Percentiles rank a stretch among this genome's conserved stretches.
Evolutionary conservation across 2,888 invertebrate genomes (phyloP).

Genomic region (Cataglyphis cursor): DNA sequence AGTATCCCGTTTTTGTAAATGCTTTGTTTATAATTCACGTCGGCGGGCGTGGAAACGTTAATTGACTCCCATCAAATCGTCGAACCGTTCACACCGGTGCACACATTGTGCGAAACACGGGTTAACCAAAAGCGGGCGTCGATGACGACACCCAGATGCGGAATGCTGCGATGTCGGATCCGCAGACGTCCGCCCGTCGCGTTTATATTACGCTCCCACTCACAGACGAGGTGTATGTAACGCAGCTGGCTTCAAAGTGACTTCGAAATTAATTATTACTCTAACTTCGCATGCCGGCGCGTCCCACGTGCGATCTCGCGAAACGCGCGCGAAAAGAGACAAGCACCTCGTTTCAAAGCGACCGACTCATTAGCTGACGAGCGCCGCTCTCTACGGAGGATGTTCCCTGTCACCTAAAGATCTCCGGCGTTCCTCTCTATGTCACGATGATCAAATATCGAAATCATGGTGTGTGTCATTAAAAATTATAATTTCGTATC

Average conservation of each 20-base stretch:
- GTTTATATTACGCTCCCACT: conserved; percentile 68
- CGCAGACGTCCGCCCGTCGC: conserved; percentile 59
- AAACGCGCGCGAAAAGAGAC: conserved; percentile 70
- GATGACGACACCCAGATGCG: conserved; percentile 41
- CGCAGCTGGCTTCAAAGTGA: conserved; percentile 82
- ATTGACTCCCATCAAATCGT: conserved; percentile 48
- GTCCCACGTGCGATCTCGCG: conserved; percentile 71
- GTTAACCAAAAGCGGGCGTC: conserved; percentile 45
- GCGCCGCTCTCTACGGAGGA: conserved; percentile 63
- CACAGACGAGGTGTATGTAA: conserved; percentile 68
- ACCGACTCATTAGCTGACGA: conserved; percentile 78
- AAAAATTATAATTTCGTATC: not conserved
- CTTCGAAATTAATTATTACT: conserved; percentile 83
- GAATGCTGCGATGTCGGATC: conserved; percentile 23
- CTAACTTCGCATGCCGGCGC: conserved; percentile 74
- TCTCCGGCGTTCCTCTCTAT: conserved; percentile 35
- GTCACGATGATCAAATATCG: conserved; percentile 29
- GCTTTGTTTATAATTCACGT: conserved; percentile 50
- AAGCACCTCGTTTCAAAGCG: conserved; percentile 76
- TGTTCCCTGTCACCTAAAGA: conserved; percentile 48
- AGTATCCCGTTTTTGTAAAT: not conserved
- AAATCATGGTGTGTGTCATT: not conserved
- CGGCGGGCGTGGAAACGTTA: conserved; percentile 31
- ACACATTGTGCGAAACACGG: conserved; percentile 35
- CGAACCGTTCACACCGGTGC: conserved; percentile 35